Base-by-base conservation (phyloP, 2,113 vertebrate genomes). In the Leptobrachium ailaonicum region DNA sequence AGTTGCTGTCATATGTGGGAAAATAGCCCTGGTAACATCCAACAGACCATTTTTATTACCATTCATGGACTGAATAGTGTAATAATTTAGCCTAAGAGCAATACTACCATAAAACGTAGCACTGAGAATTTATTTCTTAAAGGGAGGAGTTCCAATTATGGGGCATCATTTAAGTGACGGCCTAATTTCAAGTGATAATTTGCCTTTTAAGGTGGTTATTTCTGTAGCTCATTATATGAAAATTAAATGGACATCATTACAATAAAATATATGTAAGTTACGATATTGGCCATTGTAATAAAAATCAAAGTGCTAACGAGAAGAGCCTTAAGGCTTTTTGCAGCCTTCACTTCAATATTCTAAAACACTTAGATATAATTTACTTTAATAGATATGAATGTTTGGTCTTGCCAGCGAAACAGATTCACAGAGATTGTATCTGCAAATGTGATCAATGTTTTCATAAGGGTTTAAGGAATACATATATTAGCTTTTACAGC, bases 201-300 rank as follows among this genome's bases (percentile, higher is more conserved):
- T 58, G 4, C 56, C 13, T 60, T 60, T 60, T 60, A 13, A 60
- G 11, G 13, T 60, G 56, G 56, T 60, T 60, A 60, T 60, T 60
- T 11, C 13, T 60, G 10, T 12, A 60, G 56, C 10, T 60, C 10
- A 60, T 60, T 60, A 13, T 60, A 60, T 60, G 56, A 60, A 60
- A 60, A 60, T 60, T 60, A 60, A 60, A 60, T 60, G 56, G 56
- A 60, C 10, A 60, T 60, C 56, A 60, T 60, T 60, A 60, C 56
- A 60, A 60, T 60, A 60, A 60, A 60, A 60, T 60, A 14, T 60
- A 60, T 60, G 56, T 60, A 60, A 12, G 56, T 14, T 60, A 60
- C 56, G 13, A 60, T 60, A 60, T 60, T 60, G 56, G 6, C 56
- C 3, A 60, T 60, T 60, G 56, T 60, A 60, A 60, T 60, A 60